phyloP scores from a whole-genome alignment of 1,140 invertebrate species.

The Scaptodrosophila lebanonensis region DNA sequence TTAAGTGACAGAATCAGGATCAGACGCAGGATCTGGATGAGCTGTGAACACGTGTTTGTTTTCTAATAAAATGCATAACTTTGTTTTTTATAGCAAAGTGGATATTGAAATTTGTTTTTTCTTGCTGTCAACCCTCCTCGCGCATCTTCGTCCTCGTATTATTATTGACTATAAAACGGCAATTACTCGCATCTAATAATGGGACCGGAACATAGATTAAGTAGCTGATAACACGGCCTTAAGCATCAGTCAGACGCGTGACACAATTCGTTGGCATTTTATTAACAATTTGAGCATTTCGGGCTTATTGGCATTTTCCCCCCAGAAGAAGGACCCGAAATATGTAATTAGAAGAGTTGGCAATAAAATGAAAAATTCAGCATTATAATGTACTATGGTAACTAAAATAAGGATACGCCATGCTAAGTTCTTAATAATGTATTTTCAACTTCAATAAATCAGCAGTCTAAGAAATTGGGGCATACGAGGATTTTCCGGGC shows the following conservation, averaged over 20 bases:
- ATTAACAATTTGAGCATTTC: constrained; percentile 23
- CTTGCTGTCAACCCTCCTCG: constrained; percentile 16
- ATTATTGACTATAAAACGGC: constrained; percentile 29
- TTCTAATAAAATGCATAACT: constrained; percentile 36
- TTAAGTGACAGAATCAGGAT: no score
- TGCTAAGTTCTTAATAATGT: no score
- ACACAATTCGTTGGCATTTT: constrained; percentile 40
- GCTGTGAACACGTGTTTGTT: constrained; percentile 46
- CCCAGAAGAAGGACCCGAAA: not conserved
- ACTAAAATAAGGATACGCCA: no score
- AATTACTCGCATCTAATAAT: constrained; percentile 39
- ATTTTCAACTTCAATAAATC: no score
- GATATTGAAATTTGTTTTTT: constrained; percentile 32
- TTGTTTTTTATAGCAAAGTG: constrained; percentile 14
- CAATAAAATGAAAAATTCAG: no score
- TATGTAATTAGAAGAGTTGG: no score
- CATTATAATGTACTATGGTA: no score
- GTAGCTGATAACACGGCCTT: constrained; percentile 23
- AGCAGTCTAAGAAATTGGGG: no score
- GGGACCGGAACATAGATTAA: constrained; percentile 21
- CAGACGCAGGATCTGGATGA: no score
- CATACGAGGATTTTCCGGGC: no score
- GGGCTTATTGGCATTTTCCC: not conserved
- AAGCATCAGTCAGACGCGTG: constrained; percentile 23
- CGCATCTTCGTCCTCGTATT: constrained; percentile 14